These are phyloP conservation scores for Pedicia rivosa DNA, from an alignment of 2,888 invertebrate genomes.

Conservation along the genomic window DNA sequence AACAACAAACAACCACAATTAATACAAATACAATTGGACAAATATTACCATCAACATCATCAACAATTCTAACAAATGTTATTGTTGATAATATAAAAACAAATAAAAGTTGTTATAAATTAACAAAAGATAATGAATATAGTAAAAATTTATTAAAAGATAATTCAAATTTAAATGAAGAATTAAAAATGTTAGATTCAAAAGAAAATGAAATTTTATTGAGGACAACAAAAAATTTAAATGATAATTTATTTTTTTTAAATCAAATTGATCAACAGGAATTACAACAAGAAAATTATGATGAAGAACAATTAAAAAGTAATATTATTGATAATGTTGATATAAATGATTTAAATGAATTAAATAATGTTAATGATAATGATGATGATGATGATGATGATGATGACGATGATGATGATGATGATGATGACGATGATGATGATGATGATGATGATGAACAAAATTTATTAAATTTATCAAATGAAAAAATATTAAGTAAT, in stretches of 20 bases:
- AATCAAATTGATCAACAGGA: background rate
- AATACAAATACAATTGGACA: too few relatives aligned
- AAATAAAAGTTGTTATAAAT: background rate
- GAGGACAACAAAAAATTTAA: background rate
- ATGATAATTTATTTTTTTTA: slow-evolving; percentile 8
- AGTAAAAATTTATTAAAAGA: slow-evolving; percentile 21
- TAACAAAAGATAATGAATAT: slow-evolving; percentile 8
- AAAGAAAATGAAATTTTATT: slow-evolving; percentile 23
- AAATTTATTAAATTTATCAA: background rate
- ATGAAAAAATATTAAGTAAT: too few relatives aligned
- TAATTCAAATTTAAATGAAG: slow-evolving; percentile 26
- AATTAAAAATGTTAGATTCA: slow-evolving; percentile 23
- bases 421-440: background rate
- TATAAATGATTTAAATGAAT: too few relatives aligned
- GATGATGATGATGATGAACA: background rate
- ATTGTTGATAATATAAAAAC: background rate
- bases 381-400: background rate
- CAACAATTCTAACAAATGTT: background rate
- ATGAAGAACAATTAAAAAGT: background rate
- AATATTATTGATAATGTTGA: too few relatives aligned
- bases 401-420: slow-evolving; percentile 1
- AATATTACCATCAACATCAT: too few relatives aligned
- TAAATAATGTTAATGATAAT: background rate
- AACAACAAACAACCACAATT: too few relatives aligned
- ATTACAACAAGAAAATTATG: background rate